Percentiles rank a stretch among this genome's conserved stretches.
These are phyloP conservation scores for Neomicropteryx cornuta DNA, from an alignment of 1,140 invertebrate species.

Conservation along the genomic window DNA sequence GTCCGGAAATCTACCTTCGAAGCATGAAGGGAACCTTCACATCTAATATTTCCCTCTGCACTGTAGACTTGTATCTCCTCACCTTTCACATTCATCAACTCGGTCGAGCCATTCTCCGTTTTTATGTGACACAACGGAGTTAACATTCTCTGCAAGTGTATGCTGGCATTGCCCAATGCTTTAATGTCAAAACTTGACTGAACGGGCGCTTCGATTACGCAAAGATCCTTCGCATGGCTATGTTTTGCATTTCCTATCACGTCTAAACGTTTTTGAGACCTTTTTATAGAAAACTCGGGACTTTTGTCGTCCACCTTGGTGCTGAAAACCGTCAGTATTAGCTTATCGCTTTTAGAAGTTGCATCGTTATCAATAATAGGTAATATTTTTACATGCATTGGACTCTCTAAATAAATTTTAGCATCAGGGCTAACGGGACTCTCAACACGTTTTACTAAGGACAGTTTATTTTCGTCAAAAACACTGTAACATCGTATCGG, in stretches of 20 bases:
- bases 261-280: slow-evolving; percentile 34
- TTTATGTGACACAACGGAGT: slow-evolving; percentile 33
- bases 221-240: slow-evolving; percentile 30
- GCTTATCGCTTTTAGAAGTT: slow-evolving; percentile 28
- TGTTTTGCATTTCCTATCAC: slow-evolving; percentile 31
- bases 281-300: slow-evolving; percentile 16
- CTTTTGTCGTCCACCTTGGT: no score
- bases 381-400: slow-evolving; percentile 35
- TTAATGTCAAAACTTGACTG: slow-evolving; percentile 34
- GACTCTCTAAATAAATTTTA: slow-evolving; percentile 36
- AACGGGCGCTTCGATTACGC: slow-evolving; percentile 34
- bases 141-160: slow-evolving; percentile 29
- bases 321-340: no score
- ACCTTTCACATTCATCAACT: slow-evolving; percentile 28
- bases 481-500: no score
- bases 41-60: slow-evolving; percentile 25
- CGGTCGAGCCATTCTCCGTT: slow-evolving; percentile 29
- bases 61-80: slow-evolving; percentile 32
- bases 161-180: slow-evolving; percentile 30
- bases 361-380: slow-evolving; percentile 33
- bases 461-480: no score
- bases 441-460: no score
- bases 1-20: slow-evolving; percentile 34
- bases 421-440: no score
- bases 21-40: slow-evolving; percentile 29